Percentiles rank a stretch among this genome's conserved stretches.
phyloP scores from a whole-genome alignment of 2,888 invertebrate species.

The Stenchaetothrips biformis region DNA sequence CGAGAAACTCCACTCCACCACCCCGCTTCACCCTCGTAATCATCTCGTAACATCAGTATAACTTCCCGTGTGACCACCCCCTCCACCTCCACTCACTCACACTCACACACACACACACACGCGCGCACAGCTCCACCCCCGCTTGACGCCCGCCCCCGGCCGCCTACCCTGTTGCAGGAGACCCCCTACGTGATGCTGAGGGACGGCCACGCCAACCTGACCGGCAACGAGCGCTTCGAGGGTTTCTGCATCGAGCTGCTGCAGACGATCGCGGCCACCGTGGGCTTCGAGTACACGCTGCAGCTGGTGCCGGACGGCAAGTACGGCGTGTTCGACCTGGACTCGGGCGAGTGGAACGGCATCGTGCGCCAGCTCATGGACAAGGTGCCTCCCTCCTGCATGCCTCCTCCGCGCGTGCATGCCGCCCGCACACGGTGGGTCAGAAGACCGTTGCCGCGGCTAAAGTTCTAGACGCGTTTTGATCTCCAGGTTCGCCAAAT shows the following conservation, averaged over 20 bases:
- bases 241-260: slow-evolving; percentile 71
- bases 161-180: slow-evolving; percentile 45
- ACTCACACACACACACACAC: background rate
- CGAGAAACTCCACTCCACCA: too few species aligned
- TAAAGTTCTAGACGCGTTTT: too few species aligned
- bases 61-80: slow-evolving; percentile 25
- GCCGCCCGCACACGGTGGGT: too few species aligned
- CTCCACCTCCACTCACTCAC: background rate
- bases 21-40: background rate
- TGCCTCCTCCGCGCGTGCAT: too few species aligned
- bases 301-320: slow-evolving; percentile 60
- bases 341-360: slow-evolving; percentile 70
- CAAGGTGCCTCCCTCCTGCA: slow-evolving; percentile 48
- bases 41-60: slow-evolving; percentile 35
- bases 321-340: slow-evolving; percentile 68
- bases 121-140: background rate
- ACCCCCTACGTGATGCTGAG: slow-evolving; percentile 56
- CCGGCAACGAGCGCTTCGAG: slow-evolving; percentile 61
- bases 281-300: slow-evolving; percentile 63
- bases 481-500: too few species aligned
- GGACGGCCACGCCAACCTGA: slow-evolving; percentile 48
- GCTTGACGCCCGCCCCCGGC: background rate
- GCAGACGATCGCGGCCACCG: slow-evolving; percentile 57
- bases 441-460: too few species aligned
- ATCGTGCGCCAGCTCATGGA: slow-evolving; percentile 62